phyloP scores from a whole-genome alignment of 2,797 vertebrate species.

The Pyrocephalus nanus region DNA sequence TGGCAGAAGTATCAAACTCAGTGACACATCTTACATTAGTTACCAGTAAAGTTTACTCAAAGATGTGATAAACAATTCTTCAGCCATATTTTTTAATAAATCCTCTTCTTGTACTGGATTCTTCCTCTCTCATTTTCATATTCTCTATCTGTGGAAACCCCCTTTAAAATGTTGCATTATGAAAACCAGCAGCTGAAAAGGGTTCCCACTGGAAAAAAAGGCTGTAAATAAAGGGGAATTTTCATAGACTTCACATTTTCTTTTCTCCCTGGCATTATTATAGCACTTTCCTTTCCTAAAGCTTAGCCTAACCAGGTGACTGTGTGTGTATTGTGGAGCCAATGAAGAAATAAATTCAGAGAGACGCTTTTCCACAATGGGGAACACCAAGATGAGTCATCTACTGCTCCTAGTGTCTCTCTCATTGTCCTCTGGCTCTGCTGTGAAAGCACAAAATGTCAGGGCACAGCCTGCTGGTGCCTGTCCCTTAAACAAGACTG shows the following conservation, averaged over 20 bases:
- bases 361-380: background rate
- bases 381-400: background rate
- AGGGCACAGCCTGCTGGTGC: background rate
- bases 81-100: background rate
- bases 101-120: background rate
- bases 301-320: background rate
- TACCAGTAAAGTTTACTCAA: background rate
- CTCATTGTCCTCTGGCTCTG: background rate
- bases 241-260: background rate
- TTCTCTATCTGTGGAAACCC: background rate
- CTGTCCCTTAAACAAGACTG: background rate
- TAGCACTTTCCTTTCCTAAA: background rate
- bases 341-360: background rate
- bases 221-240: background rate
- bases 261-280: background rate
- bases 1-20: background rate
- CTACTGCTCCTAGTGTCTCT: background rate
- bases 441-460: background rate
- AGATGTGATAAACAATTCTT: background rate
- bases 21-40: background rate
- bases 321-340: accelerated
- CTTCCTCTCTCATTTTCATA: conserved; percentile 26
- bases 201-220: background rate
- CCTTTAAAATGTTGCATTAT: background rate
- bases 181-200: background rate